Evolutionary conservation across 2,113 vertebrate species (phyloP), one percentile per base, ranked within the genome.

Genomic region (Lontra canadensis): DNA sequence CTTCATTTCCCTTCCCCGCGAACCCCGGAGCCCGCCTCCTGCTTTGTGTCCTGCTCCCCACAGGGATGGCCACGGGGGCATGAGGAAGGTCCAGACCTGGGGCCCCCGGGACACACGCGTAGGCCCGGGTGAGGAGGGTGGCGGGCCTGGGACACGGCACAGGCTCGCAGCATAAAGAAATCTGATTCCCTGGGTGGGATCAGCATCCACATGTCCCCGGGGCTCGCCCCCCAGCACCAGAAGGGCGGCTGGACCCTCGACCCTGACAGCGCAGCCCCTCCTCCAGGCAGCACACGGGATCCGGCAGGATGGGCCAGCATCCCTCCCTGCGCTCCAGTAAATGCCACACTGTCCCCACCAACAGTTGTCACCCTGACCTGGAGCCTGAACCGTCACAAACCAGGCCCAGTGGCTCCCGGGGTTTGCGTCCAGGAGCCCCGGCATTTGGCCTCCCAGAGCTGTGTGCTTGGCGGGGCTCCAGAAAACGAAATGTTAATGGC

Each of bases 1-100:
- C 83, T 98, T 44, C 1, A 29, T 89, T 95, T 25, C 1, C 57
- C 85, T 82, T 96, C 29, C 90, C 0, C 15, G 57, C 42, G 90
- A 85, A 6, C 1, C 0, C 88, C 1, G 1, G 3, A 49, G 2
- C 6, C 78, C 14, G 21, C 87, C 65, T 34, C 6, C 67, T 6
- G 14, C 39, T 11, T 34, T 26, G 23, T 2, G 39, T 26, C 36
- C 71, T 0, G 6, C 71, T 26, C 71, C 8, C 3, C 57, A 59
- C 57, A 59, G 57, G 57, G 23, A 23, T 9, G 57, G 57, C 57
- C 57, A 8, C 8, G 3, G 57, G 57, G 23, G 57, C 57, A 10
- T 0, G 57, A 59, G 57, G 57, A 59, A 25, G 21, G 7, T 59
- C 57, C 57, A 10, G 57, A 23, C 57, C 57, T 3, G 21, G 57